A percentile compares a stretch with the other conserved stretches of the same genome.
Evolutionary conservation across 2,888 invertebrate genomes (phyloP).

Genomic region (Gymnocheta viridis): DNA sequence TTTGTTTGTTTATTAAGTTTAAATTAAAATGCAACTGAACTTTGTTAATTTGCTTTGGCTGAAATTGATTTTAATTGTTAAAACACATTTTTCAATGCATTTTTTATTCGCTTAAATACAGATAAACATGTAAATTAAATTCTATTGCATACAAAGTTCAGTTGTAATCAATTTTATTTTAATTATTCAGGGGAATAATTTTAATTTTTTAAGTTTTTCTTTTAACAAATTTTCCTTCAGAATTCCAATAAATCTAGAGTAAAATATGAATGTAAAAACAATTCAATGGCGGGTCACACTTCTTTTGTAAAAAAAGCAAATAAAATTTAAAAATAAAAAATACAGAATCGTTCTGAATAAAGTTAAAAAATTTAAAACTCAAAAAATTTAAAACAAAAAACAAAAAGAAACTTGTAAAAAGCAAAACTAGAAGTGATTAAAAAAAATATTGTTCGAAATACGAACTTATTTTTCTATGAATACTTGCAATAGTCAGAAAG

Average conservation of each 20-base stretch:
- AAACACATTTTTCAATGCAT: neutral
- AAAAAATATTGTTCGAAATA: too few species aligned
- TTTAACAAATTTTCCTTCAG: neutral
- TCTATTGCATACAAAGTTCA: conserved; percentile 38
- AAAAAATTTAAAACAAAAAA: too few species aligned
- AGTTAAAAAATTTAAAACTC: too few species aligned
- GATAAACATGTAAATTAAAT: neutral
- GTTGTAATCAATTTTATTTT: neutral
- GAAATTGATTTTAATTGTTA: conserved; percentile 30
- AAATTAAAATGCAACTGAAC: conserved; percentile 37
- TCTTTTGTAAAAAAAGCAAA: too few species aligned
- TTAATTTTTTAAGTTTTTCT: neutral
- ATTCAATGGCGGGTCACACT: too few species aligned
- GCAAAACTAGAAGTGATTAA: too few species aligned
- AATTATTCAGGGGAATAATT: neutral
- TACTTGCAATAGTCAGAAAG: too few species aligned
- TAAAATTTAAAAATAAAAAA: too few species aligned
- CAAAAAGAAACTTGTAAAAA: too few species aligned
- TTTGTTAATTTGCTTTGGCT: conserved; percentile 22
- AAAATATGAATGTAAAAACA: too few species aligned
- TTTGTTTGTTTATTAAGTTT: neutral
- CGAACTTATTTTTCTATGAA: too few species aligned
- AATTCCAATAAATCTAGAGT: neutral
- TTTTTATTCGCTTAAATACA: neutral
- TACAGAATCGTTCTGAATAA: too few species aligned